Evolutionary conservation across 2,113 vertebrate species (phyloP).

Genomic region (Gymnobelideus leadbeateri): DNA sequence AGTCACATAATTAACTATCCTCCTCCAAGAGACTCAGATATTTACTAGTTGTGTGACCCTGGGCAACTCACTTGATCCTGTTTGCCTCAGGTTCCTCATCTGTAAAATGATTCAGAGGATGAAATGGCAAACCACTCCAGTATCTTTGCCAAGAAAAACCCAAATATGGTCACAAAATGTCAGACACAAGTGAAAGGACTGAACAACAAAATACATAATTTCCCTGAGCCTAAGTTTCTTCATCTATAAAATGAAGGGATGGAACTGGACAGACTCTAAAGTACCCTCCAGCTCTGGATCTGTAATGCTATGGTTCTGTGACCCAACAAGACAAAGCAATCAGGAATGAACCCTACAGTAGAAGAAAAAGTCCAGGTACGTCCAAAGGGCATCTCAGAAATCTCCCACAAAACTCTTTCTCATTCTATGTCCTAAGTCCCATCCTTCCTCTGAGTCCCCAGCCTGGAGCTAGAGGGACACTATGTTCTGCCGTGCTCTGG

Average conservation of each 20-base stretch:
- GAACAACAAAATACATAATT: background rate
- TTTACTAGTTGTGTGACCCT: background rate
- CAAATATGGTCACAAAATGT: background rate
- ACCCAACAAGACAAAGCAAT: background rate
- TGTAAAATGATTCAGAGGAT: background rate
- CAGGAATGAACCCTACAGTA: background rate
- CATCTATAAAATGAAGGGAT: background rate
- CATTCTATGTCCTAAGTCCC: background rate
- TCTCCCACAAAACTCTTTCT: background rate
- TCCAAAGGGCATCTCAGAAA: background rate
- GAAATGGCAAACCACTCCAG: background rate
- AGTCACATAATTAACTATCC: background rate
- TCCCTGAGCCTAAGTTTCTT: background rate
- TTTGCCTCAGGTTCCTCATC: background rate
- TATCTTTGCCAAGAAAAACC: background rate
- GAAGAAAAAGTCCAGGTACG: background rate
- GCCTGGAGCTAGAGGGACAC: background rate
- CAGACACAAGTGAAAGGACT: background rate
- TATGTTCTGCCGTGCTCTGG: background rate
- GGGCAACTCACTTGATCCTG: background rate
- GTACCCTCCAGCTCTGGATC: background rate
- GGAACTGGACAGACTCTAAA: background rate
- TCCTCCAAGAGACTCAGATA: background rate
- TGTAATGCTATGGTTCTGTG: background rate
- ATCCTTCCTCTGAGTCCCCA: background rate